phyloP scores from a whole-genome alignment of 2,888 invertebrate species.

The Agrotis puta region DNA sequence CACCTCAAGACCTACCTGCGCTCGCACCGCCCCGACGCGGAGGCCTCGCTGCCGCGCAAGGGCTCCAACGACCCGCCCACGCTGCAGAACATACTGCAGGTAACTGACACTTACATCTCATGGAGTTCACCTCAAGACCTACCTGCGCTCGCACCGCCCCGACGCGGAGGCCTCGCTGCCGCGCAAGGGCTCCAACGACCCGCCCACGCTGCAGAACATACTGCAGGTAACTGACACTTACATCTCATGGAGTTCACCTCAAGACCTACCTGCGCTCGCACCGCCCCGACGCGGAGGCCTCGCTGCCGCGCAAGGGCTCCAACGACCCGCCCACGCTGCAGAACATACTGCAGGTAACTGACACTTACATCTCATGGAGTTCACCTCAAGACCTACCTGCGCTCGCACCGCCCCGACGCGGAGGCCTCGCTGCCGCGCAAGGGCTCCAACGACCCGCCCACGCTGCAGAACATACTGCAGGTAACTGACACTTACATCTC shows the following conservation, averaged over 20 bases:
- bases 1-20: neutral
- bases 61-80: constrained; percentile 91
- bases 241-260: neutral
- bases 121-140: neutral
- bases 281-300: constrained; percentile 93
- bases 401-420: too few relatives aligned
- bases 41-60: constrained; percentile 91
- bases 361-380: neutral
- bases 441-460: too few relatives aligned
- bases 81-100: constrained; percentile 93
- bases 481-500: too few relatives aligned
- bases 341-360: constrained; percentile 91
- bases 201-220: constrained; percentile 94
- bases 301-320: constrained; percentile 90
- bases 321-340: constrained; percentile 92
- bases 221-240: constrained; percentile 83
- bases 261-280: constrained; percentile 72
- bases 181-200: constrained; percentile 83
- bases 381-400: neutral
- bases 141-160: constrained; percentile 91
- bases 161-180: constrained; percentile 92
- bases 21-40: constrained; percentile 93
- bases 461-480: too few relatives aligned
- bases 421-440: too few relatives aligned
- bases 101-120: constrained; percentile 47